These are phyloP conservation scores for Cataglyphis rosenhaueri DNA, from an alignment of 2,888 invertebrate genomes.

Conservation along the genomic window DNA sequence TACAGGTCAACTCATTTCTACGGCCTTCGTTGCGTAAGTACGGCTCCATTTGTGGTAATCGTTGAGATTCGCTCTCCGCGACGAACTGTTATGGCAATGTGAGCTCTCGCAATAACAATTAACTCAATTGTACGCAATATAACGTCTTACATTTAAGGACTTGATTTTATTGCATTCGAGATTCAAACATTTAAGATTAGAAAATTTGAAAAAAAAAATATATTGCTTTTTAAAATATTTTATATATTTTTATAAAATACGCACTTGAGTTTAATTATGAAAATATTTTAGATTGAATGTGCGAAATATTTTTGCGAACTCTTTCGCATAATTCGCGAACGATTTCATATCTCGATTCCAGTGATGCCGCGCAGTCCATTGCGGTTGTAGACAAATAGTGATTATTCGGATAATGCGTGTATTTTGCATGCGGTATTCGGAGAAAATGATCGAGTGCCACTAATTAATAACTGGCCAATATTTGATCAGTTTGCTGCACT, in stretches of 20 bases:
- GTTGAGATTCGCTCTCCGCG: constrained; percentile 28
- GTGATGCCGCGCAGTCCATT: constrained; percentile 13
- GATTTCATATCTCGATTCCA: neutral
- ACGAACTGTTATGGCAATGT: constrained; percentile 16
- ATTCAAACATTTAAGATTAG: neutral
- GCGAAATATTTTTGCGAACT: constrained; percentile 1
- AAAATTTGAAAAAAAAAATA: neutral
- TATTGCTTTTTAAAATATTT: neutral
- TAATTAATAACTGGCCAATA: constrained; percentile 67
- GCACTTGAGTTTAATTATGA: too few species aligned
- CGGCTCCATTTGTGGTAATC: constrained; percentile 43
- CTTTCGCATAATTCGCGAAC: neutral
- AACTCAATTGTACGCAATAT: neutral
- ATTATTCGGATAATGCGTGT: constrained; percentile 46
- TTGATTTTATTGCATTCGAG: neutral
- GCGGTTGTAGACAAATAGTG: constrained; percentile 18
- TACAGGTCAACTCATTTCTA: constrained; percentile 22
- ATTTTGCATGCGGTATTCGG: constrained; percentile 41
- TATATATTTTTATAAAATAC: neutral
- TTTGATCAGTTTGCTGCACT: constrained; percentile 50
- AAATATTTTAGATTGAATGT: neutral
- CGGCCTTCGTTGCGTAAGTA: constrained; percentile 45
- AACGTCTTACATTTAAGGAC: neutral
- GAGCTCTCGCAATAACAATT: constrained; percentile 1
- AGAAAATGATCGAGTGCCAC: constrained; percentile 53